These are phyloP conservation scores for Heteromurus nitidus DNA, from an alignment of 2,888 invertebrate species.

Conservation along the genomic window DNA sequence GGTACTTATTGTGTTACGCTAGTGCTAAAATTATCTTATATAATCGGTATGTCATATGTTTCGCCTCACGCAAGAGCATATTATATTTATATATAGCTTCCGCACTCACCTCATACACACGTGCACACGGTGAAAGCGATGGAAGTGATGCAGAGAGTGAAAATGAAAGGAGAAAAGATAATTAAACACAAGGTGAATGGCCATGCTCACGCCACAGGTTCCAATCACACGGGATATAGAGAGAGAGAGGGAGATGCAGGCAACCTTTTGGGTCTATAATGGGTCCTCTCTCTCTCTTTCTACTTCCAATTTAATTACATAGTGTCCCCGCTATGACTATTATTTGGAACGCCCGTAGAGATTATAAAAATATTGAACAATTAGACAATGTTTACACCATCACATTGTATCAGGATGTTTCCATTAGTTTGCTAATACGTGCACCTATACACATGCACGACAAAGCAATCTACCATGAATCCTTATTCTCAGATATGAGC, in stretches of 20 bases:
- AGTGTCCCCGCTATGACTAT: slow-evolving; percentile 56
- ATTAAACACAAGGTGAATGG: slow-evolving; percentile 44
- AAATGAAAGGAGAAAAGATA: slow-evolving; percentile 34
- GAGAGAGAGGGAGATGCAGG: too few relatives aligned
- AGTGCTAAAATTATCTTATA: not conserved
- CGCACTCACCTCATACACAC: too few relatives aligned
- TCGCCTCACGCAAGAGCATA: too few relatives aligned
- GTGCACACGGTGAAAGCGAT: too few relatives aligned
- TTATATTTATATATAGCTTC: too few relatives aligned
- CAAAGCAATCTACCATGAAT: too few relatives aligned
- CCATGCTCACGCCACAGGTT: slow-evolving; percentile 49
- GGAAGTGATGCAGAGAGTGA: slow-evolving; percentile 34
- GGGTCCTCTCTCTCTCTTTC: not conserved
- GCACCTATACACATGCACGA: too few relatives aligned
- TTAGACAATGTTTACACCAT: slow-evolving; percentile 5
- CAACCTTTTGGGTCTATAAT: too few relatives aligned
- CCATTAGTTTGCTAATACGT: not conserved
- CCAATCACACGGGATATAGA: not conserved
- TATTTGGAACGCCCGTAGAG: slow-evolving; percentile 59
- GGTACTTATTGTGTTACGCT: too few relatives aligned
- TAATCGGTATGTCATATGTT: too few relatives aligned
- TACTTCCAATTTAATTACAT: slow-evolving; percentile 55
- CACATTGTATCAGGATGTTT: not conserved
- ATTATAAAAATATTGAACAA: slow-evolving; percentile 15
- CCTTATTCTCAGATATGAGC: too few relatives aligned